phyloP scores from a whole-genome alignment of 2,888 invertebrate genomes.

The Sesia apiformis region DNA sequence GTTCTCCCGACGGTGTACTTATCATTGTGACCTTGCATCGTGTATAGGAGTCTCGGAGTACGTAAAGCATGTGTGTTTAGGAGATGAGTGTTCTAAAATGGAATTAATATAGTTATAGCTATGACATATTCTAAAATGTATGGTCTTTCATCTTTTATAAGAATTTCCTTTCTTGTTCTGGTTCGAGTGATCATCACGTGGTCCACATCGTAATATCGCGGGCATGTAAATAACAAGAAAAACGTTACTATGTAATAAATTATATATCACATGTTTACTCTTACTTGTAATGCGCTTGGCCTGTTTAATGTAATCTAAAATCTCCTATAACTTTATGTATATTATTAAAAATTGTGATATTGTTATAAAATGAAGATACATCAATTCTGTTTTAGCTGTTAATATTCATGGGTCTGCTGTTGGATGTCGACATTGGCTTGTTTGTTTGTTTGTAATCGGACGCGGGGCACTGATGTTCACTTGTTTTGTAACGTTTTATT shows the following conservation, averaged over 20 bases:
- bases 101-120: conserved; percentile 39
- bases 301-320: conserved; percentile 65
- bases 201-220: conserved; percentile 34
- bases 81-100: conserved; percentile 57
- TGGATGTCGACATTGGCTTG: conserved; percentile 29
- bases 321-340: conserved; percentile 66
- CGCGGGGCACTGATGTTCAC: conserved; percentile 6
- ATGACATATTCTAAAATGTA: conserved; percentile 27
- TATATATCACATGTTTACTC: conserved; percentile 51
- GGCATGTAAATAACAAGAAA: conserved; percentile 45
- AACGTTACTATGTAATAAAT: conserved; percentile 35
- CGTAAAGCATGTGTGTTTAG: conserved; percentile 49
- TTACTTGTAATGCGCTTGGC: conserved; percentile 67
- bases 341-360: conserved; percentile 75
- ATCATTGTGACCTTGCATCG: conserved; percentile 30
- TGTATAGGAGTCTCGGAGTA: conserved; percentile 44
- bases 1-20: conserved; percentile 9
- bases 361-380: conserved; percentile 58
- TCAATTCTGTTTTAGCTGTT: conserved; percentile 37
- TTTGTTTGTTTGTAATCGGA: conserved; percentile 5
- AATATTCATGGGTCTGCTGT: conserved; percentile 34
- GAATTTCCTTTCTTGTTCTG: conserved; percentile 39
- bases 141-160: conserved; percentile 40
- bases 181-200: conserved; percentile 45
- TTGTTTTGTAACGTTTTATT: conserved; percentile 1